Conservation (phyloP, 2,888 invertebrate species). For the Protophormia terraenovae region DNA sequence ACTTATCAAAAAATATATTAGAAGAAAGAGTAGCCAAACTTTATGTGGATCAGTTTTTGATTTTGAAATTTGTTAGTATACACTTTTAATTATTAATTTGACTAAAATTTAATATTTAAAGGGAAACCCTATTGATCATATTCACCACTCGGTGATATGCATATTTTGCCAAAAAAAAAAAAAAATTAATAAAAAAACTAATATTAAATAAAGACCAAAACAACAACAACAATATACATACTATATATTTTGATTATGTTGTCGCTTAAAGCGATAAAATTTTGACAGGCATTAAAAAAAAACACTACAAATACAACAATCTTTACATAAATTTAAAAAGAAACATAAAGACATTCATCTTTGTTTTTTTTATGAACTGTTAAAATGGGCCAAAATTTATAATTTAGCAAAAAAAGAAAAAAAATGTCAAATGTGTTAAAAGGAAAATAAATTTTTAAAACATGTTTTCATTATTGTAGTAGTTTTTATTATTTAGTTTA, state of each 20-base stretch:
- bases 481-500: background rate
- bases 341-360: slow-evolving; percentile 45
- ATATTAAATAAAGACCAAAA: background rate
- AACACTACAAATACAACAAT: slow-evolving; percentile 32
- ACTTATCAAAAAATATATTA: too few relatives aligned
- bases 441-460: slow-evolving; percentile 62
- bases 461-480: slow-evolving; percentile 38
- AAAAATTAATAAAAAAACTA: too few relatives aligned
- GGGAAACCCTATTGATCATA: slow-evolving; percentile 3
- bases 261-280: slow-evolving; percentile 67
- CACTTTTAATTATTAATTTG: too few relatives aligned
- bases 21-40: too few relatives aligned
- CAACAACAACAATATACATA: background rate
- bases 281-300: slow-evolving; percentile 68
- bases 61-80: too few relatives aligned
- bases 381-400: slow-evolving; percentile 59
- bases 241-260: slow-evolving; percentile 65
- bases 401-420: slow-evolving; percentile 40
- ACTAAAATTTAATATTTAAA: background rate
- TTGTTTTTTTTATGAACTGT: slow-evolving; percentile 26
- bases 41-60: too few relatives aligned
- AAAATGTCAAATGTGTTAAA: slow-evolving; percentile 65
- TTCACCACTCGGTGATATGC: slow-evolving; percentile 18
- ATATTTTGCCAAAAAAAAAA: background rate
- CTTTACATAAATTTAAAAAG: background rate